Base-by-base conservation (phyloP, 1,140 invertebrate species). In the Lasioglossum baleicum region DNA sequence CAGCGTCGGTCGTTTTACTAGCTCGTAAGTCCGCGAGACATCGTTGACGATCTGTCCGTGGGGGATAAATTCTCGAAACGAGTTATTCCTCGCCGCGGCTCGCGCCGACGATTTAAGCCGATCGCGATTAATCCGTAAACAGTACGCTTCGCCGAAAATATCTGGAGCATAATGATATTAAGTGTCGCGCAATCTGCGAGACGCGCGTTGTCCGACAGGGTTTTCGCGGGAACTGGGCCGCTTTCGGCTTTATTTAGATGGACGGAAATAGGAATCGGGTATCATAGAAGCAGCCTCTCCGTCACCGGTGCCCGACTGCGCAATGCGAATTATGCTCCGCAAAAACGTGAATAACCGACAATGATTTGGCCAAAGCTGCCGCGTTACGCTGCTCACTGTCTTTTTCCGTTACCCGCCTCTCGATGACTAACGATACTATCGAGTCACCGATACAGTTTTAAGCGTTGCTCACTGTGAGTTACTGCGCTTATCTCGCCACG, bases 191-290 rank as follows among this genome's bases (percentile, higher is more conserved):
- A 63, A 79, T 80, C 40, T 35, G 65, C 58, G 56, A 26, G 66
- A 35, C 35, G 5, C 35, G 64, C 65, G 76, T 81, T 82, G 79
- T 86, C 74, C 83, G 83, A 22, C 35, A 60, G 74, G 65, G 22
- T 70, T 78, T 61, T 73, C 75, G n/a, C 61, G 73, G 76, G 69
- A 88, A 90, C 82, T 90, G 84, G 88, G 85, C 83, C 83, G 85
- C 85, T 84, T 90, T 84, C 86, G 81, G 84, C 87, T 90, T 90
- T 90, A 90, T 90, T 90, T 90, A 90, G 90, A 86, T 81, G 80
- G 71, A 83, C 86, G 26, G 83, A 90, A 90, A 90, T 89, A 89
- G 86, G 82, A 66, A 85, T 86, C 75, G 75, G 26, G 74, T 40
- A 81, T 87, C 81, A 81, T 83, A 84, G 80, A 79, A 73, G 75